Evolutionary conservation across 2,888 invertebrate species (phyloP), one percentile per base, ranked within the genome.

Genomic region (Sesamia inferens): DNA sequence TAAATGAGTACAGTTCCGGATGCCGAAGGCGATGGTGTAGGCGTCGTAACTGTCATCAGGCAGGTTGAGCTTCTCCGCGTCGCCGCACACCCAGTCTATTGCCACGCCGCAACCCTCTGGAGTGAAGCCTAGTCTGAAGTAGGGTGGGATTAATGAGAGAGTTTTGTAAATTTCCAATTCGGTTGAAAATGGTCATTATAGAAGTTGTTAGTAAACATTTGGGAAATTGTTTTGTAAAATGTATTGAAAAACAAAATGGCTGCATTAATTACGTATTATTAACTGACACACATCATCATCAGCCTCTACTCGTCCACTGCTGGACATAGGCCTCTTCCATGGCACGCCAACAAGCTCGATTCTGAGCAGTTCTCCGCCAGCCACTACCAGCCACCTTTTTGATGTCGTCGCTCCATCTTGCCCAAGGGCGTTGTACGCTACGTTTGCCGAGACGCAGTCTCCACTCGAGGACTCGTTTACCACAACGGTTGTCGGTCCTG

Each of bases 21-120:
- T 98, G 22, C 99, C 99, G 96, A 99, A 99, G 0, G 99, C 99
- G 86, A 99, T 99, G 4, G 99, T 99, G 92, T 99, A 99, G 0
- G 99, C 99, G 81, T 98, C 98, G 93, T 97, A 99, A 54, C 97
- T 96, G 59, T 98, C 97, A 83, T 97, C 97, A 0, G 97, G 96
- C 84, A 99, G 97, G 0, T 98, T 97, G 65, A 99, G 95, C 72
- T 97, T 92, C 94, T 99, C 99, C 0, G 99, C 99, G 95, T 99
- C 97, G 0, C 98, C 99, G 90, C 97, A 97, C 82, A 97, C 85
- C 98, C 98, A 98, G 65, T 95, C 91, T 7, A 98, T 97, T 65
- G 96, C 94, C 61, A 97, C 95, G 59, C 96, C 95, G 58, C 96
- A 82, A 0, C 88, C 90, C 79, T 97, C 94, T 0, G 89, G 84